Base-by-base conservation (phyloP, 2,113 vertebrate genomes). In the Ceratotherium simum region DNA sequence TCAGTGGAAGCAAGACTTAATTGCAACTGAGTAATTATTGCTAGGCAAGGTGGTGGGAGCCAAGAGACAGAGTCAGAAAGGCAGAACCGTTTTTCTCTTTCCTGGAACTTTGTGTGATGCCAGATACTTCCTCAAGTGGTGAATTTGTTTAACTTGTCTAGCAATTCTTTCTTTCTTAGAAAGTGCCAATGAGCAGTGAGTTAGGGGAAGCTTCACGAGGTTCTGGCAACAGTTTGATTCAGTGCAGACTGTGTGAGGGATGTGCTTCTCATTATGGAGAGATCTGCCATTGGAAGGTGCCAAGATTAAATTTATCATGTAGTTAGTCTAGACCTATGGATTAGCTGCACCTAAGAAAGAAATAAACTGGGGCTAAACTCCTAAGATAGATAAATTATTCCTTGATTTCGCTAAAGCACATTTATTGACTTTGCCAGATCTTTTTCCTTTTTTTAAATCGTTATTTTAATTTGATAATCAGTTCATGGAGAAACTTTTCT, bases 311-410 rank as follows among this genome's bases (percentile, higher is more conserved):
- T 96, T 88, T 96, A 97, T 97, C 87, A 90, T 56, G 87, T 87
- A 90, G 92, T 98, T 97, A 95, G 83, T 90, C 83, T 36, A 83
- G 64, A 81, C 96, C 69, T 97, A 94, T 96, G 95, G 92, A 97
- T 97, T 95, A 95, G 64, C 92, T 97, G 90, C 75, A 97, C 54
- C 73, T 75, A 62, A 60, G 83, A 92, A 92, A 93, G 85, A 97
- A 97, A 97, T 1, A 97, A 94, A 90, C 82, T 93, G 54, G 16
- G 83, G 36, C 72, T 93, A 91, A 97, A 95, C 58, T 73, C 78
- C 62, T 83, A 90, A 91, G 84, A 95, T 92, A 97, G 79, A 96
- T 58, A 90, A 94, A 95, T 84, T 87, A 94, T 94, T 96, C 92
- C 80, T 96, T 87, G 92, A 96, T 90, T 96, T 97, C n/a, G 76